Evolutionary conservation across 1,140 invertebrate species (phyloP), one percentile per base, ranked within the genome.

Genomic region (Parapsyche elsis): DNA sequence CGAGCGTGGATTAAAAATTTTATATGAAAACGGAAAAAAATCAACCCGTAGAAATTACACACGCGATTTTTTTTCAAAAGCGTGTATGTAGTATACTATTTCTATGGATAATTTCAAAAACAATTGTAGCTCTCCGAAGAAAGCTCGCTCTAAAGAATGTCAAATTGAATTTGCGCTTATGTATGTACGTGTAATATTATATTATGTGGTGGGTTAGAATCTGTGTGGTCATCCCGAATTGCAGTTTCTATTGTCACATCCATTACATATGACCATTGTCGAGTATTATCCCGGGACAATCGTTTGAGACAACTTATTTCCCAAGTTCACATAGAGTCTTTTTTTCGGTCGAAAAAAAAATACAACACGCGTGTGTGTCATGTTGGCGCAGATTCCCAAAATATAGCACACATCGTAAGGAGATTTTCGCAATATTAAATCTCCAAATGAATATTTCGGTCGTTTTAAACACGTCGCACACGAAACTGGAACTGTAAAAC

Each of bases 211-310:
- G 16, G 12, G 21, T 26, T 73, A 38, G 75, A 77, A 64, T 77
- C 75, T 77, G 75, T 77, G 75, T 77, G 75, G 75, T 77, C 75
- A 77, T 77, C 75, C 75, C 57, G 44, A 77, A 77, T 77, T 77
- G 75, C 75, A 77, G 26, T 49, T 77, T 61, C 75, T 24, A 77
- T 77, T 77, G 75, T 77, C 75, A 64, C 53, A 16, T 49, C 16
- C 38, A 77, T 77, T 77, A 77, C 75, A 64, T 49, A 16, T 45
- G 75, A 30, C 75, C 75, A 77, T 77, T 77, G 75, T 77, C 49
- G 75, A n/a, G 26, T 45, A 77, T 77, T 77, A 77, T 77, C 4
- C 38, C 2, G 1, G 57, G 59, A 44, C 75, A 77, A 77, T 77
- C 75, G 46, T 49, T 30, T 64, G 5, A 77, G 75, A 77, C 75